phyloP scores from a whole-genome alignment of 2,113 vertebrate species.

The Lasiurus cinereus region DNA sequence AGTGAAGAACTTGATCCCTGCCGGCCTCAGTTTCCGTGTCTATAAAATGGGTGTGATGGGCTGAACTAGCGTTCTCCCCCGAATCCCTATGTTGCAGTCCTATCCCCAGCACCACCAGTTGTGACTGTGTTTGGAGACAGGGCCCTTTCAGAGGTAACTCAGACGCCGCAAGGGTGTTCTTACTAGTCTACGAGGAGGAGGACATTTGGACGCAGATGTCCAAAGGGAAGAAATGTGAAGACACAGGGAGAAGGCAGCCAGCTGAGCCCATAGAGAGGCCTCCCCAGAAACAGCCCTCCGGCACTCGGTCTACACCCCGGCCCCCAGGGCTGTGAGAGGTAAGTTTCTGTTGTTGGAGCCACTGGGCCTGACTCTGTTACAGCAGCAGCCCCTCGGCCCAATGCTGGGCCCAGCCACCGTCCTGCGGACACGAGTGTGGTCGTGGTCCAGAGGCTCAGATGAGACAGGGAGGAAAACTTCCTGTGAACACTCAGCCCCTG shows the following conservation, averaged over 20 bases:
- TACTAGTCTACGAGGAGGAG: background rate
- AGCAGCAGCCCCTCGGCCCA: rapidly evolving
- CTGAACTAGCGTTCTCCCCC: background rate
- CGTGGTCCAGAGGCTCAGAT: too few relatives aligned
- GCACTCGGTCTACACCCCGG: background rate
- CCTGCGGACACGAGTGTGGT: background rate
- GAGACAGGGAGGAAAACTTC: too few relatives aligned
- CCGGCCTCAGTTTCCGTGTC: slow-evolving; percentile 23
- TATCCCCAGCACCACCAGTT: background rate
- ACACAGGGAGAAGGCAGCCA: background rate
- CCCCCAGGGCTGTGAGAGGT: background rate
- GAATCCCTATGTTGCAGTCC: background rate
- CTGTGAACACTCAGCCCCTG: too few relatives aligned
- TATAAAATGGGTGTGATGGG: background rate
- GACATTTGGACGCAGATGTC: background rate
- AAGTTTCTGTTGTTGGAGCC: too few relatives aligned
- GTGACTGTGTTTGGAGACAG: background rate
- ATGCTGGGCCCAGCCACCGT: too few relatives aligned
- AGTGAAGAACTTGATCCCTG: background rate
- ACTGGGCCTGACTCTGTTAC: background rate
- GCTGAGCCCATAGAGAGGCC: background rate
- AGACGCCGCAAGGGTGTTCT: background rate
- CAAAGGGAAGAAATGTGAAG: background rate
- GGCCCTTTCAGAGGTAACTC: background rate
- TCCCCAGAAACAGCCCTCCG: background rate